Base-by-base conservation (phyloP, 2,888 invertebrate genomes). In the Ormyrus rosae region DNA sequence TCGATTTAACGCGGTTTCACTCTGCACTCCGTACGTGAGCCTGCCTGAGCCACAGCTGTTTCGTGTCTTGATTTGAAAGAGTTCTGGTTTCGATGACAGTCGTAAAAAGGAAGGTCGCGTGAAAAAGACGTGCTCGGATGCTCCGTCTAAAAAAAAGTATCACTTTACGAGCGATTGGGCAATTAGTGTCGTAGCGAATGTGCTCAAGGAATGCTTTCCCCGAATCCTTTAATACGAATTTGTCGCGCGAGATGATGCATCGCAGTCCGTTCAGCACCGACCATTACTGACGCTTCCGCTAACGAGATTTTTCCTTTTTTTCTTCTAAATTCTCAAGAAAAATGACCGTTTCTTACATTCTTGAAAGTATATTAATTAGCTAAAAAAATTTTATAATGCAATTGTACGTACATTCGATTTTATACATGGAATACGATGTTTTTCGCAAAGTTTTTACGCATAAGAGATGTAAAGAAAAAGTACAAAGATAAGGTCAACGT, bases 21-120 rank as follows among this genome's bases (percentile, higher is more conserved):
- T 19, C 19, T 19, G 19, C 19, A 19, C 19, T 19, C 19, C 19
- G 19, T 1, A 19, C 1, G 19, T 1, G 19, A 19, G 19, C 19
- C 19, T 19, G 19, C 19, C 19, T 19, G 19, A 19, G 19, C 64
- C 56, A 19, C 13, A 56, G 48, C 19, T 64, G 50, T 61, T 53
- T n/a, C 61, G 53, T 71, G 64, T 55, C 55, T 73, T 6, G 72
- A 55, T 55, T 73, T 10, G 0, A 13, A 73, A 64, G 6, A 19
- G 19, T 60, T 45, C 13, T 46, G 2, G 6, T 19, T 19, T 11
- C 34, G 50, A 53, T 7, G 53, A 45, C 10, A n/a, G 5, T 19
- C n/a, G n/a, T 34, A 51, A 8, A 68, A 68, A 19, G 5, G 46
- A 46, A 48, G n/a, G 50, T 6, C 3, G 19, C 60, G 19, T 50